Evolutionary conservation across 2,797 vertebrate species (phyloP), one percentile per base, ranked within the genome.

Genomic region (Crocodylus rhombifer): DNA sequence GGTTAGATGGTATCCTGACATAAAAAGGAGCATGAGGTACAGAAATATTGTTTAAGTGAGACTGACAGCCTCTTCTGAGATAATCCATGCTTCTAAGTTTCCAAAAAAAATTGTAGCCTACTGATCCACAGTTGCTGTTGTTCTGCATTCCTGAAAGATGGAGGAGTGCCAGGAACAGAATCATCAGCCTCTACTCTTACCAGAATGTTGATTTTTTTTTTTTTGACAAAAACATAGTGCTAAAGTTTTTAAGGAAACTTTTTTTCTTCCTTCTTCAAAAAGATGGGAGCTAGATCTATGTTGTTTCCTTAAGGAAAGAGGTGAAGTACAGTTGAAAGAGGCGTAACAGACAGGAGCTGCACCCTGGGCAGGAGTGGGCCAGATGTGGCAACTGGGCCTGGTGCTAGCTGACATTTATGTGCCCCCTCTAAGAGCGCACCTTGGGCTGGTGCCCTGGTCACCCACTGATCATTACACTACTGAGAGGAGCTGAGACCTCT

Each of bases 401-500:
- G 42, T 51, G 42, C 9, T 51, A 51, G 42, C 42, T 51, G 42
- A 51, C 42, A 51, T 51, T 51, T 51, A 51, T 51, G 42, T 51
- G 42, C 42, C 42, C 9, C 42, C 42, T 10, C 42, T 10, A 51
- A 51, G 42, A 51, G 42, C 3, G 42, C 42, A 51, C 42, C 42
- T 51, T 51, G 42, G 42, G 42, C 42, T 51, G 42, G 10, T 51
- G 42, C 42, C 42, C 42, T 51, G 42, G 42, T 51, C 42, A 51
- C 42, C 42, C 42, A 42, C 42, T 42, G 42, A 51, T 51, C 42
- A 51, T 51, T 11, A 3, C 42, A 51, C 10, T 28, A 36, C 75
- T 92, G 82, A 82, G 77, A 84, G 76, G 90, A 93, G 88, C 86
- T 62, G 18, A 60, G 94, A 64, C 78, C 82, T 91, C 83, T 75